These are phyloP conservation scores for Podarcis cretensis DNA, from an alignment of 2,113 vertebrate species.

Conservation along the genomic window DNA sequence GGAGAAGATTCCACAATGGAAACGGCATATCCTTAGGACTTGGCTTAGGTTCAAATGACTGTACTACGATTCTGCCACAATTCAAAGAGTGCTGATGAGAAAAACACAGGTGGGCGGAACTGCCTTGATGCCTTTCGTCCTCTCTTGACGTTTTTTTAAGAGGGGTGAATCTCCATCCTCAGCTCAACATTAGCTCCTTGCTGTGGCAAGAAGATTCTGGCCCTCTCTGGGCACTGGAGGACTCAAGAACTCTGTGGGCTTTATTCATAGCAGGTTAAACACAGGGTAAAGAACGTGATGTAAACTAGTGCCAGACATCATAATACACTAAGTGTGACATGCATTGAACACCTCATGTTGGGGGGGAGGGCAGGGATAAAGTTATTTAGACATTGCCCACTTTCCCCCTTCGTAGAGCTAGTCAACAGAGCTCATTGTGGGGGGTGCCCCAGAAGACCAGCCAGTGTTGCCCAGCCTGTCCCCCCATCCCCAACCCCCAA, in stretches of 20 bases:
- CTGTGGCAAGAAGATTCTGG: neutral
- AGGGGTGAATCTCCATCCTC: neutral
- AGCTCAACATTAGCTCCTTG: neutral
- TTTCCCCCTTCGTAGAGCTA: neutral
- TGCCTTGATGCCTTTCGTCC: neutral
- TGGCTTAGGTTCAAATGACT: neutral
- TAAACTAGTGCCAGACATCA: neutral
- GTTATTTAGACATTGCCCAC: neutral
- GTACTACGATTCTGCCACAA: too few relatives aligned
- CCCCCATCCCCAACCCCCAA: neutral
- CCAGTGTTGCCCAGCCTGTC: neutral
- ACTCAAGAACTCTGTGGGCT: neutral
- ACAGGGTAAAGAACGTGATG: constrained; percentile 6
- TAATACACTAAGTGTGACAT: neutral
- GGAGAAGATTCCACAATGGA: neutral
- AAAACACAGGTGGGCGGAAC: neutral
- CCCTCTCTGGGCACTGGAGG: neutral
- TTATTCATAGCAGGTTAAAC: neutral
- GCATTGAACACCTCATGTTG: neutral
- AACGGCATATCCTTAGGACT: neutral
- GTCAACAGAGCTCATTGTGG: neutral
- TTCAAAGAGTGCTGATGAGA: neutral
- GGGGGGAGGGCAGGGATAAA: neutral
- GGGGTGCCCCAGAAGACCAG: neutral
- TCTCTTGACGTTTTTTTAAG: too few relatives aligned